Conservation (phyloP, 2,888 invertebrate genomes). For the Aphrophora alni region DNA sequence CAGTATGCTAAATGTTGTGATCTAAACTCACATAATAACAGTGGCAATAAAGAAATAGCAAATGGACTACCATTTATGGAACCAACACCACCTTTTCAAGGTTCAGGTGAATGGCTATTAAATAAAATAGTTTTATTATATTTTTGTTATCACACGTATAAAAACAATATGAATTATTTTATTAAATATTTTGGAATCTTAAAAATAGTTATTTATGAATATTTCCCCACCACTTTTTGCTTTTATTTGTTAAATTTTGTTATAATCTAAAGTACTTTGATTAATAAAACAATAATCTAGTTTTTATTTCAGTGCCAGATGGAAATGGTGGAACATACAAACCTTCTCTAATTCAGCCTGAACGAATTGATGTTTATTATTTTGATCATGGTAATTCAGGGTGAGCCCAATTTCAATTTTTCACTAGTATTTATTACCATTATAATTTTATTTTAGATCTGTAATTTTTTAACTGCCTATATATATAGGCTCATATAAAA, state of each 20-base stretch:
- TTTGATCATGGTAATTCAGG: slow-evolving; percentile 72
- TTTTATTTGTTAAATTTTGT: too few species aligned
- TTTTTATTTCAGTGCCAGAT: not conserved
- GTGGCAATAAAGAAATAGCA: not conserved
- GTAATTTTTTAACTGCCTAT: too few species aligned
- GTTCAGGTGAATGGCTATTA: not conserved
- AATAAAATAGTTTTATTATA: not conserved
- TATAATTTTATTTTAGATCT: not conserved
- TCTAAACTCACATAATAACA: not conserved
- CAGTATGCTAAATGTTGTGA: not conserved
- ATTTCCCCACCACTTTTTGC: too few species aligned
- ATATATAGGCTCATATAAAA: too few species aligned
- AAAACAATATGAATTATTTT: too few species aligned
- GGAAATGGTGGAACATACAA: not conserved
- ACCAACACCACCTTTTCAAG: not conserved
- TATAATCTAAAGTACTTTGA: too few species aligned
- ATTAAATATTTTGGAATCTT: too few species aligned
- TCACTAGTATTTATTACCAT: too few species aligned
- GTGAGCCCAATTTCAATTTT: slow-evolving; percentile 54
- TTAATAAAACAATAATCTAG: not conserved
- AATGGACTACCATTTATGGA: not conserved
- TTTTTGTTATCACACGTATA: not conserved
- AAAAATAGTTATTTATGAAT: too few species aligned
- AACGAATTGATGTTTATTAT: slow-evolving; percentile 68
- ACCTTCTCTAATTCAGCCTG: slow-evolving; percentile 45